phyloP scores from a whole-genome alignment of 30 jellyfish, hydroid and myxozoan species.

The Hydractinia symbiolongicarpus region DNA sequence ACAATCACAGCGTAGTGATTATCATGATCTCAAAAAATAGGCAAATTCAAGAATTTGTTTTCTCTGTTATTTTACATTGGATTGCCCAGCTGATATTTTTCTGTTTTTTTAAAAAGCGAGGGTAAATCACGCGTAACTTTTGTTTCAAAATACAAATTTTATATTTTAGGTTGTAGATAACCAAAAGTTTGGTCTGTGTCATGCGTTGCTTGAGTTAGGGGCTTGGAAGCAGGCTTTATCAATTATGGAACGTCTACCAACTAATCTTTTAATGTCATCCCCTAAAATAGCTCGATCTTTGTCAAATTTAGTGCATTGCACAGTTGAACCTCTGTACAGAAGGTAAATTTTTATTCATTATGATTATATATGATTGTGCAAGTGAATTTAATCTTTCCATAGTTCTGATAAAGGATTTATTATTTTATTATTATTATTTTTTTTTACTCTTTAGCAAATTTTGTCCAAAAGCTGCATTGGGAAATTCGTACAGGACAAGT shows the following conservation, averaged over 20 bases:
- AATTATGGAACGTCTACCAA: constrained; percentile 74
- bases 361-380: background rate
- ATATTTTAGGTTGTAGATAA: constrained; percentile 50
- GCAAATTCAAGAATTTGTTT: background rate
- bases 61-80: background rate
- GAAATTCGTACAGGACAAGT: constrained; percentile 39
- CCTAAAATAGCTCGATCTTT: constrained; percentile 48
- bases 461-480: constrained; percentile 79
- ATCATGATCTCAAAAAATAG: background rate
- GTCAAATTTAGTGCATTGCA: constrained; percentile 74
- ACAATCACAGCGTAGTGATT: no score
- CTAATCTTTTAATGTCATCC: constrained; percentile 40
- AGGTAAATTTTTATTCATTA: constrained; percentile 43
- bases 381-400: background rate
- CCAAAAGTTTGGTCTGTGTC: constrained; percentile 81
- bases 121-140: background rate
- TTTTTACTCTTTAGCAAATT: constrained; percentile 34
- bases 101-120: background rate
- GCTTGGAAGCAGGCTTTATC: constrained; percentile 94
- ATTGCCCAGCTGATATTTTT: background rate
- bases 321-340: constrained; percentile 68
- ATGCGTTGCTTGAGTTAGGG: constrained; percentile 70
- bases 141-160: background rate
- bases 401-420: no score
- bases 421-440: background rate